phyloP scores from a whole-genome alignment of 2,888 invertebrate species.

The Bombyx huttoni region DNA sequence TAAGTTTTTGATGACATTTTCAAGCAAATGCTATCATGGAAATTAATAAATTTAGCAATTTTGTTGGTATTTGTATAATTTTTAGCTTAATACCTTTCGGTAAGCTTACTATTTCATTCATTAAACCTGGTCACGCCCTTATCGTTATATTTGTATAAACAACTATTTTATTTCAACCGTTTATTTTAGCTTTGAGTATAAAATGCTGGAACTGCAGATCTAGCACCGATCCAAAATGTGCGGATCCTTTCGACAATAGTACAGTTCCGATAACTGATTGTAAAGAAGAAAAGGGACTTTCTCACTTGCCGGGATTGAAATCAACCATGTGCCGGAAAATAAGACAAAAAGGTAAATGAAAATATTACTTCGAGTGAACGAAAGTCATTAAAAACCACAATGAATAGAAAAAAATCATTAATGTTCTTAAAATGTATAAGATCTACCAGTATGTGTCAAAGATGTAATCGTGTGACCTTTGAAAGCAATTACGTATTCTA shows the following conservation, averaged over 20 bases:
- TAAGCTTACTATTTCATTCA: conserved; percentile 12
- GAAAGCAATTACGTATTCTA: too few species aligned
- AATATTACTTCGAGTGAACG: too few species aligned
- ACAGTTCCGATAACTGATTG: conserved; percentile 90
- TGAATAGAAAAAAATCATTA: too few species aligned
- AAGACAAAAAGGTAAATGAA: conserved; percentile 82
- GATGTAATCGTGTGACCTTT: too few species aligned
- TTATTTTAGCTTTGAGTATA: conserved; percentile 73
- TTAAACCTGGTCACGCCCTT: conserved; percentile 34
- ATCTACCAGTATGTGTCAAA: too few species aligned
- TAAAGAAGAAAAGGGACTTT: conserved; percentile 70
- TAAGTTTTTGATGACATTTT: neutral
- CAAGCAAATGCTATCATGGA: conserved; percentile 4
- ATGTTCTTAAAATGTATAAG: too few species aligned
- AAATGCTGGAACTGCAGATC: conserved; percentile 95
- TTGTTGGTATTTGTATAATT: conserved; percentile 14
- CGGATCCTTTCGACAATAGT: conserved; percentile 92
- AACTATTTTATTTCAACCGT: conserved; percentile 5
- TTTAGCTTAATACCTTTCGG: conserved; percentile 21
- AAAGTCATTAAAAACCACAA: too few species aligned
- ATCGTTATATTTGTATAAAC: neutral
- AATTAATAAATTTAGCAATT: conserved; percentile 7
- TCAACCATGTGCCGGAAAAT: conserved; percentile 94
- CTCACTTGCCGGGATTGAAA: conserved; percentile 77
- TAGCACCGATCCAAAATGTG: conserved; percentile 89